Base-by-base conservation (phyloP, 2,888 invertebrate species). In the Timema podura region DNA sequence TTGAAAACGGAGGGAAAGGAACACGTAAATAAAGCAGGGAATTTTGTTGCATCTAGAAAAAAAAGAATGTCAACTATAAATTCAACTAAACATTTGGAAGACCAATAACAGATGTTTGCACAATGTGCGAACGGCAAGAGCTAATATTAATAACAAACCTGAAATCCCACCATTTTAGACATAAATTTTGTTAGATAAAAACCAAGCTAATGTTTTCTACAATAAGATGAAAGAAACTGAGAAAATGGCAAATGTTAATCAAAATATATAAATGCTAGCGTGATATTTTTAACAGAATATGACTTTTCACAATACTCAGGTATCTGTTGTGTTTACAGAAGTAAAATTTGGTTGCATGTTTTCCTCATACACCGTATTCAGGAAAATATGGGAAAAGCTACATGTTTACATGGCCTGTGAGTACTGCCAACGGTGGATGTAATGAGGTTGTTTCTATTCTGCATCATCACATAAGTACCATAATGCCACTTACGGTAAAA, bases 361-460 rank as follows among this genome's bases (percentile, higher is more conserved):
- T 57, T 57, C 57, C 2, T n/a, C 57, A 57, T 5, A 16, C 30
- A 30, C 30, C 3, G 30, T 57, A 57, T 5, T 57, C 10, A 16
- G 15, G 16, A 16, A 57, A 57, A 57, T 57, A n/a, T 16, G 5
- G 57, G 9, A 57, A 57, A 57, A 11, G 57, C 57, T 16, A 2
- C 10, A 61, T 44, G 61, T 61, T 15, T 7, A 15, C 16, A 44
- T 61, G 61, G 61, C 61, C 61, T 30, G 30, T 30, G 30, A 30
- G 30, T 61, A 61, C 61, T 13, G 44, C 61, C 44, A 61, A 61
- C 13, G 8, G 61, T 11, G 61, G 16, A 61, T 61, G 61, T 61
- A 61, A 61, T 61, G 61, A 61, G 61, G 44, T 61, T 13, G 44
- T 61, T 61, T 61, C 61, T 61, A 61, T 61, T 30, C 61, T 61